A percentile compares a stretch with the other conserved stretches of the same genome.
phyloP scores from a whole-genome alignment of 2,797 vertebrate genomes.

The Pseudomugil gertrudae region DNA sequence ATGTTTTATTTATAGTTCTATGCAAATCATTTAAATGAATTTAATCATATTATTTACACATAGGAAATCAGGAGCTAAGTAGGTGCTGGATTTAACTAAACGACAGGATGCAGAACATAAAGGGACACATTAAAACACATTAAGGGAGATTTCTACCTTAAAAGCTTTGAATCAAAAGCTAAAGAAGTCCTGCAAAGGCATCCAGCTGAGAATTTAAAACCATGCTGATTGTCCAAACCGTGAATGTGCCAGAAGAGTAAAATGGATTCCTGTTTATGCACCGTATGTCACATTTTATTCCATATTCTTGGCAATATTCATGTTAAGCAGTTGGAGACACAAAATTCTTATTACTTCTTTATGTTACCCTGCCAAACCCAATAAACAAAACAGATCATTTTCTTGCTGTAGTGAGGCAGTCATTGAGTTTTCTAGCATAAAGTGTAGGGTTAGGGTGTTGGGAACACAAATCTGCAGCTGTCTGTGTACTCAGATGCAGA shows the following conservation, averaged over 20 bases:
- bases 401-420: neutral
- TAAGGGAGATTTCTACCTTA: neutral
- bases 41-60: neutral
- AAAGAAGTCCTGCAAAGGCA: neutral
- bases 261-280: neutral
- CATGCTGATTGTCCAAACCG: neutral
- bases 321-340: neutral
- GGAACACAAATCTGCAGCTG: neutral
- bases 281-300: neutral
- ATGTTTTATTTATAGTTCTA: neutral
- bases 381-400: neutral
- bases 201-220: neutral
- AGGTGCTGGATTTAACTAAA: neutral
- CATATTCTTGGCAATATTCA: neutral
- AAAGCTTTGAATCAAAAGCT: neutral
- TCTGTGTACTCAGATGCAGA: neutral
- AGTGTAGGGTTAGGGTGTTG: neutral
- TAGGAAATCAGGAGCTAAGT: neutral
- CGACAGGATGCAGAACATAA: neutral
- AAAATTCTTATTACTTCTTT: neutral
- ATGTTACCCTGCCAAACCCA: neutral
- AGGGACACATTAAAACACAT: neutral
- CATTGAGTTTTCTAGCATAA: neutral
- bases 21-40: neutral
- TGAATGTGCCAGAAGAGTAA: neutral